Base-by-base conservation (phyloP, 1,140 invertebrate species). In the Teleopsis dalmanni region DNA sequence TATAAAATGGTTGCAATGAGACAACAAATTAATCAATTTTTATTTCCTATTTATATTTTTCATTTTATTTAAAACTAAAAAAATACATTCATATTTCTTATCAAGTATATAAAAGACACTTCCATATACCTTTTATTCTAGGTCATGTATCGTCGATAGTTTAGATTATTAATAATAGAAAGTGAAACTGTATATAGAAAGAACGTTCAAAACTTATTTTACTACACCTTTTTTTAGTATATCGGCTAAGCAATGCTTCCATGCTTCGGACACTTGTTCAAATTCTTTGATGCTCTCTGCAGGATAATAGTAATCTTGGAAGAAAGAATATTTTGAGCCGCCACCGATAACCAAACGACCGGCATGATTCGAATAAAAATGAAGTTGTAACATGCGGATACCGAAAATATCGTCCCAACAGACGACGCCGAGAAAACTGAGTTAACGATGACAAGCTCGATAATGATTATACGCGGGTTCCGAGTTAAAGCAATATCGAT, bases 211-310 rank as follows among this genome's bases (percentile, higher is more conserved):
- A 10, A 37, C 19, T 34, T 29, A 25, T 19, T 14, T 22, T 40
- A 36, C 19, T 18, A 47, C 74, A 87, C 85, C 85, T 87, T 81
- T 77, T 57, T 81, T 76, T 16, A 87, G 74, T 55, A 80, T 73
- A 65, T 85, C 81, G 48, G 79, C 79, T 50, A 87, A 76, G 69
- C 81, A 81, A 57, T 81, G 77, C 66, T 84, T 85, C 76, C 84
- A 83, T 22, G 77, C 77, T 41, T 81, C 81, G 54, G 84, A 82
- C 58, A 85, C 78, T 33, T 81, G 74, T 55, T 87, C 86, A 71
- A 90, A 91, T 68, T 90, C 87, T 73, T 87, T 87, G 72, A 90
- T 91, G 59, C 87, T 80, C 65, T 87, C 84, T 59, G 84, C 75
- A 22, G 82, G 79, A 72, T 88, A 87, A 56, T 84, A 79, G 55